phyloP scores from a whole-genome alignment of 2,888 invertebrate species.

The Drosophila rubida region DNA sequence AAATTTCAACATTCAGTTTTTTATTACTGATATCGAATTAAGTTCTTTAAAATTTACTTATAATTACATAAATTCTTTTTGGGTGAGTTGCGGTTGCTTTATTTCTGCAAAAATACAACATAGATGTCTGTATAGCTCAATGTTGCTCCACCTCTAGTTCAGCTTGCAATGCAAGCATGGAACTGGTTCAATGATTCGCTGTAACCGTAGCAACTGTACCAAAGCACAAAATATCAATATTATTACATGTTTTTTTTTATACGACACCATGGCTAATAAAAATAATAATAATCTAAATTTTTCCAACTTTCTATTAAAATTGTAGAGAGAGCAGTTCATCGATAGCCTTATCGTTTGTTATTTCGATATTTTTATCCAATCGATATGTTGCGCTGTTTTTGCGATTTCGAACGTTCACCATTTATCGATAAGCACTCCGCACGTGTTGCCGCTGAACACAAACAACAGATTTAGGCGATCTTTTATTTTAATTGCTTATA shows the following conservation, averaged over 20 bases:
- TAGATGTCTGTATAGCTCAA: too few relatives aligned
- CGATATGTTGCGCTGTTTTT: not conserved
- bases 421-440: slow-evolving; percentile 21
- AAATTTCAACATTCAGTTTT: too few relatives aligned
- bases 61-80: too few relatives aligned
- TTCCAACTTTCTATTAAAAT: too few relatives aligned
- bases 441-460: slow-evolving; percentile 41
- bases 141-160: too few relatives aligned
- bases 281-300: too few relatives aligned
- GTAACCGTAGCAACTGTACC: slow-evolving; percentile 38
- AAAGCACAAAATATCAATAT: not conserved
- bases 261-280: too few relatives aligned
- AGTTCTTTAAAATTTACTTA: too few relatives aligned
- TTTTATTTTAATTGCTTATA: not conserved
- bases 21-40: too few relatives aligned
- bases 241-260: too few relatives aligned
- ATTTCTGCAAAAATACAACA: too few relatives aligned
- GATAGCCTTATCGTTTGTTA: not conserved
- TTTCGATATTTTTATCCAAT: not conserved
- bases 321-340: not conserved
- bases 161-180: not conserved
- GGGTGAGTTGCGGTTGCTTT: too few relatives aligned
- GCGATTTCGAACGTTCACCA: slow-evolving; percentile 1
- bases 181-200: slow-evolving; percentile 10
- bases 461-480: slow-evolving; percentile 13